phyloP scores from a whole-genome alignment of 2,113 vertebrate genomes.

The Pavo muticus region DNA sequence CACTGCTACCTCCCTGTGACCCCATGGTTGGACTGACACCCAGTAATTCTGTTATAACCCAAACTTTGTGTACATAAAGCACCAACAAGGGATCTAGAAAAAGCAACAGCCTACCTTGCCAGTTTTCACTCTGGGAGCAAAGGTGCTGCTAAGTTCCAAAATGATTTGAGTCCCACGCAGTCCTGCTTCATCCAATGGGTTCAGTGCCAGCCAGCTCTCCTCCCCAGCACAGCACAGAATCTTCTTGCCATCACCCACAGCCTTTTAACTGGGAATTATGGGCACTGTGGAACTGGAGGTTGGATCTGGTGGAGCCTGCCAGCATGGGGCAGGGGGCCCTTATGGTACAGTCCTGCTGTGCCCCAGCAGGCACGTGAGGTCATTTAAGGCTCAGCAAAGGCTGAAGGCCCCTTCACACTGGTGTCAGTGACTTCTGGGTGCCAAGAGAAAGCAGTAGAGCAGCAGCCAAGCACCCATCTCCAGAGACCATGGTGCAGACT shows the following conservation, averaged over 20 bases:
- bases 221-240: background rate
- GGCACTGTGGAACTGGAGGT: accelerated
- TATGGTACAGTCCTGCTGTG: background rate
- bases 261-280: background rate
- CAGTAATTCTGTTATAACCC: background rate
- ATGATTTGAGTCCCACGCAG: background rate
- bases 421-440: background rate
- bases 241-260: background rate
- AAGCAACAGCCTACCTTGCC: background rate
- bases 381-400: background rate
- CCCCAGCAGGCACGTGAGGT: background rate
- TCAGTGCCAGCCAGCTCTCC: background rate
- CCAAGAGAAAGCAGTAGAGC: background rate
- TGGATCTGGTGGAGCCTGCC: background rate
- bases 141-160: background rate
- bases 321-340: background rate
- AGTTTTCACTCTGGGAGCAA: accelerated
- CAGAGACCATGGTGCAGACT: background rate
- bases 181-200: background rate
- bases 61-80: background rate
- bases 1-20: accelerated
- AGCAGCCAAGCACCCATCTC: background rate
- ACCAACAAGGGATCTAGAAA: background rate
- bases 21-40: background rate
- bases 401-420: background rate